Evolutionary conservation across 2,113 vertebrate species (phyloP), one percentile per base, ranked within the genome.

Genomic region (Zapus hudsonius): DNA sequence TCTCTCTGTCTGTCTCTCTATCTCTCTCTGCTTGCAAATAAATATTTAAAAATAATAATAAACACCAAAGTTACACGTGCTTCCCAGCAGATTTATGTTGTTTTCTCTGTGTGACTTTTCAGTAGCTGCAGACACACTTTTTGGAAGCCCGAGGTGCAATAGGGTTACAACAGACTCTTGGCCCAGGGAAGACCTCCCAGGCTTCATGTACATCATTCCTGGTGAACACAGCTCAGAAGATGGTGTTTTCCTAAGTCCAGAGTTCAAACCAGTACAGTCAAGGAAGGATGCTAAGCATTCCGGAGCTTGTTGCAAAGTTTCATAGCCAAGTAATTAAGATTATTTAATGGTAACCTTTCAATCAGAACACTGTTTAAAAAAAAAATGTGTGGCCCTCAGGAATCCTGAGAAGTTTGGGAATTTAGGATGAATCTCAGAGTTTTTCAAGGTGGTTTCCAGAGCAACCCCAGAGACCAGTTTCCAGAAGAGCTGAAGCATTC

Each of bases 361-460:
- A 22, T 59, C 52, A 47, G 75, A 52, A 25, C 61, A 63, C 40
- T 27, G 59, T 31, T 33, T 22, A 16, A 72, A 92, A 69, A 20
- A 1, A 0, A 1, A n/a, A n/a, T n/a, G n/a, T 25, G 23, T 23
- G 23, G 81, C 88, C 63, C 64, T 57, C 20, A 13, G 74, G 90
- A 89, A 82, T 44, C 47, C 83, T 29, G 36, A 88, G n/a, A 85
- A 86, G 88, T 93, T 42, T 61, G 59, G 92, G 52, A 75, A 83
- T 55, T 90, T 89, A 7, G 29, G 81, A 89, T 42, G 38, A 87
- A 75, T 36, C 82, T 72, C 87, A 73, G 0, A 70, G 92, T 78
- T 92, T 95, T 93, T 89, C 81, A 93, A 96, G 92, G 90, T 94
- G 85, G 96, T 96, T 96, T 61, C 95, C 90, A 92, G 90, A 88